These are phyloP conservation scores for Plectus sambesii DNA, from an alignment of 1,140 invertebrate genomes.

Conservation along the genomic window DNA sequence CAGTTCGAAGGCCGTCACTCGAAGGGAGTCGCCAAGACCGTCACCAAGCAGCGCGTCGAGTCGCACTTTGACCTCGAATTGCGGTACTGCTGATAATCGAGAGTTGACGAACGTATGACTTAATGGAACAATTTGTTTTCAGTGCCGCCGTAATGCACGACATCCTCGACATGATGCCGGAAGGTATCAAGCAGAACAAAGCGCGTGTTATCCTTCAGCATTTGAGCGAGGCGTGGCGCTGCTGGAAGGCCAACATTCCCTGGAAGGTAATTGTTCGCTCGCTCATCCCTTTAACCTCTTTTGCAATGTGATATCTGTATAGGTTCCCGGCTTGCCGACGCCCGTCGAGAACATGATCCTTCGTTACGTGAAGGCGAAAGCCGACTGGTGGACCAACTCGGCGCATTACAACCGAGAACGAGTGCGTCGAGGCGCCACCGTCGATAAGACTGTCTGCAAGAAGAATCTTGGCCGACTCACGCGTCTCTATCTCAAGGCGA, in stretches of 20 bases:
- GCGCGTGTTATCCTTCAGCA: slow-evolving; percentile 96
- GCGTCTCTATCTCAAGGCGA: slow-evolving; percentile 75
- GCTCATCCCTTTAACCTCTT: slow-evolving; percentile 46
- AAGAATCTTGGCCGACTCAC: slow-evolving; percentile 96
- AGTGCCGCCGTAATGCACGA: slow-evolving; percentile 74
- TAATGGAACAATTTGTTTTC: slow-evolving; percentile 17
- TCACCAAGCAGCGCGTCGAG: slow-evolving; percentile 97
- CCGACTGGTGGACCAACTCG: slow-evolving; percentile 99
- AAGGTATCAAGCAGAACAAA: slow-evolving; percentile 99
- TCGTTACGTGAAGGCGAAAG: slow-evolving; percentile 98
- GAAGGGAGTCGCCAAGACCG: slow-evolving; percentile 97
- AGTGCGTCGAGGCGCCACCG: slow-evolving; percentile 55
- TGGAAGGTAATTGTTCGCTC: no score
- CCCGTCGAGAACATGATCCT: slow-evolving; percentile 99
- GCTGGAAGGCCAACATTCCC: slow-evolving; percentile 99
- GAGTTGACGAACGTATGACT: slow-evolving; percentile 61
- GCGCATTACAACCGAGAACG: slow-evolving; percentile 98
- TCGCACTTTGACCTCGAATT: slow-evolving; percentile 98
- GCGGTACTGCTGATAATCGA: slow-evolving; percentile 52
- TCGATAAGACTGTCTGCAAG: slow-evolving; percentile 99
- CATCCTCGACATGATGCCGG: slow-evolving; percentile 99
- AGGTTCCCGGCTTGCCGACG: slow-evolving; percentile 91
- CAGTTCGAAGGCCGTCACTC: slow-evolving; percentile 98
- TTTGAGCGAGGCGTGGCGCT: slow-evolving; percentile 96
- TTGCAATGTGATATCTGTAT: slow-evolving; percentile 46